Evolutionary conservation across 2,113 vertebrate genomes (phyloP), one percentile per base, ranked within the genome.

Genomic region (Paradoxurus hermaphroditus): DNA sequence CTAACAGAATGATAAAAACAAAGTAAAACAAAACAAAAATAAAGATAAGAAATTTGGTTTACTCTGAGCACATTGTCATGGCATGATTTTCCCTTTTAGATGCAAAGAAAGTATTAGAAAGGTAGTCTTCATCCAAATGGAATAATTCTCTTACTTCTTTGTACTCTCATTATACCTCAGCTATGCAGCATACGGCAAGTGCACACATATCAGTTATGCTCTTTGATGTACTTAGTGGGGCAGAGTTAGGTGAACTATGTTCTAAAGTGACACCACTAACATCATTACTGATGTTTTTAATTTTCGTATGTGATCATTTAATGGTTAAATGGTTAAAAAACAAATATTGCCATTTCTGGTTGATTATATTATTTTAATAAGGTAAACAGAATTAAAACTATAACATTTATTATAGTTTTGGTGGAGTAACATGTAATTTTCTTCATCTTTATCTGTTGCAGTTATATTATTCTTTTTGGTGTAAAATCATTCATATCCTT

Each of bases 401-500:
- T 16, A 75, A 39, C 53, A 25, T 53, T 36, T 41, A 39, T 44
- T 84, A 75, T 39, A 29, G 27, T 83, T 94, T 94, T 70, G 10
- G 23, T 68, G 12, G 10, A 81, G 1, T 84, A n/a, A 59, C 18
- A 53, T 92, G 14, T 65, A 83, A 86, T 96, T 96, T 93, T 91
- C 36, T 97, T 36, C 68, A 51, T 77, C 15, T 96, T 96, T n/a
- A 31, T 95, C 75, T 87, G 27, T 10, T 62, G 29, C 4, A 65
- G 29, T 73, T 95, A 31, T 63, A 7, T 81, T 93, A 7, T 39
- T 72, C 1, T 86, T 94, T 81, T 95, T 34, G 18, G 78, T 86
- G 9, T 86, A 34, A 94, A 95, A 94, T 84, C 49, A 94, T 49
- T 96, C 46, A 63, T 78, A 82, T 81, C 86, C 16, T 75, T 95